Evolutionary conservation across 2,113 vertebrate species (phyloP), one percentile per base, ranked within the genome.

Genomic region (Sigmodon hispidus): DNA sequence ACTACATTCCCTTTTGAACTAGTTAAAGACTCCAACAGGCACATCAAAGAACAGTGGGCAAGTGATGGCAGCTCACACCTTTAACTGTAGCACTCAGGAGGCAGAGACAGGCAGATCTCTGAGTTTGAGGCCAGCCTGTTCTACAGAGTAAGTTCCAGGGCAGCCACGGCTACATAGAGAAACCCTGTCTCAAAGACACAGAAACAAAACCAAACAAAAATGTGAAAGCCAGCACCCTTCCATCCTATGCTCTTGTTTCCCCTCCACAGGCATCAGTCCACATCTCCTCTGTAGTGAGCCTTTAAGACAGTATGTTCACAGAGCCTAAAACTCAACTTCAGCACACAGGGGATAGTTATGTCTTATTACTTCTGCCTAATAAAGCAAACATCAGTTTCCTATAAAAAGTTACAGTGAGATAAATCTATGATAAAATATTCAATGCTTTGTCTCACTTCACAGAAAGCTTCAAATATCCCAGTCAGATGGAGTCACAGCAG

Each of bases 381-480:
- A 88, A 97, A 96, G 81, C 91, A 59, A 86, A 52, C 90, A 95
- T 63, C 91, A 94, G 96, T 94, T 94, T 69, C 94, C 87, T 93
- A 92, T 95, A 94, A 98, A 96, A 97, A 84, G 85, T 94, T 92
- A 96, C 91, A 94, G 84, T 77, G 96, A 90, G 88, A 94, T 87
- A 93, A 97, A 92, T 86, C 91, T 36, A 75, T 52, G 76, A 61
- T 93, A 87, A 96, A 97, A 84, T 81, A 96, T 50, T 40, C 94
- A 84, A 84, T 89, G 91, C 45, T 88, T 96, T 52, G 59, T 89
- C 96, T 96, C 96, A 89, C 95, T 97, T 96, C 93, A 84, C 84
- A 88, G 92, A 93, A 83, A 75, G 89, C 91, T 50, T 91, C 94
- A 91, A 92, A 95, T 96, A 96, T 95, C 94, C 84, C 81, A 59